A percentile compares a stretch with the other conserved stretches of the same genome.
Conservation (phyloP, 2,113 vertebrate genomes). For the Emydocephalus ijimae region DNA sequence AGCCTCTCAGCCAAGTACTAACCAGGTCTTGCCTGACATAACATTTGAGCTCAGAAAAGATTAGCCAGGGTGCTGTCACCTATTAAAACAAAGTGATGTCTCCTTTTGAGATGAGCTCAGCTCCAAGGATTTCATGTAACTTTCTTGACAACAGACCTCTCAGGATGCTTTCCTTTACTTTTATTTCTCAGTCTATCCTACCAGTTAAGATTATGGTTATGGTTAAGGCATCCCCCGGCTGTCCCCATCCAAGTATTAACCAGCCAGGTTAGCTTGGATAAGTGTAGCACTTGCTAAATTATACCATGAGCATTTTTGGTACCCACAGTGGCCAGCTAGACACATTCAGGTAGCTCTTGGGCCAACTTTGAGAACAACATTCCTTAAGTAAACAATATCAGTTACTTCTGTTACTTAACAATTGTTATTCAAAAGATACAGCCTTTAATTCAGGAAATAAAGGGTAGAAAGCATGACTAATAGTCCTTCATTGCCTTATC, state of each 20-base stretch:
- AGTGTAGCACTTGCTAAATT: not conserved
- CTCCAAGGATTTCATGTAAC: not conserved
- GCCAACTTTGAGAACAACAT: not conserved
- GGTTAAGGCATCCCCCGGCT: too few species aligned
- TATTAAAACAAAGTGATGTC: not conserved
- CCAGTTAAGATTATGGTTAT: too few species aligned
- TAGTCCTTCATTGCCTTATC: not conserved
- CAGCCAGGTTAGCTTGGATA: not conserved
- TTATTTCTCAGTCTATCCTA: not conserved
- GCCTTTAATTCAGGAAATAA: not conserved
- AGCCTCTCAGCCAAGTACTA: not conserved
- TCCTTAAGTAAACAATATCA: not conserved
- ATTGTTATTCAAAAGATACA: not conserved
- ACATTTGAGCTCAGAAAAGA: not conserved
- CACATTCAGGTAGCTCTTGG: not conserved
- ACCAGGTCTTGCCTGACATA: not conserved
- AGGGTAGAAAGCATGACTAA: not conserved
- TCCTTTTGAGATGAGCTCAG: not conserved
- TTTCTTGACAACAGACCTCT: not conserved
- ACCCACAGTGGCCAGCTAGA: not conserved
- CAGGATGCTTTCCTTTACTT: not conserved
- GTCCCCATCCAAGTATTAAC: not conserved
- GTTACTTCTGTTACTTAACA: not conserved
- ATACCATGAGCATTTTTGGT: not conserved
- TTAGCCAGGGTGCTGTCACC: not conserved